phyloP scores from a whole-genome alignment of 2,797 vertebrate species.

The Molossus alvarezi region DNA sequence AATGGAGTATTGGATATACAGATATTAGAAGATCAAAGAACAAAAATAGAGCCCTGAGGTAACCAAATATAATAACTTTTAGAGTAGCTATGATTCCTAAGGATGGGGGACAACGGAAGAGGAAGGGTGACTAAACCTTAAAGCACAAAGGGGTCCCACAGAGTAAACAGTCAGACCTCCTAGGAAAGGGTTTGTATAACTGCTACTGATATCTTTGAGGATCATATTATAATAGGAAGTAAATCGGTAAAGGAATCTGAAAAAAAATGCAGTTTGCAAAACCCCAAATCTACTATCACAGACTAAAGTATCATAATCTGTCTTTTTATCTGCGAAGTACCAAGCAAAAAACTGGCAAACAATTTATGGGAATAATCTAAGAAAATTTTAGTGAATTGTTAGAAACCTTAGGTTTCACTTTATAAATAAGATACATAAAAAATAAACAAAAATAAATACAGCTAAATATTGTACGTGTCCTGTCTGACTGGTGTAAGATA shows the following conservation, averaged over 20 bases:
- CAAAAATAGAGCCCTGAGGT: neutral
- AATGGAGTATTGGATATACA: neutral
- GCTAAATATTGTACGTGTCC: neutral
- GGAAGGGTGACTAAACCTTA: neutral
- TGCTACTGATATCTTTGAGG: neutral
- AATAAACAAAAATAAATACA: neutral
- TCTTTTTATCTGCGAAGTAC: neutral
- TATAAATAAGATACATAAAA: neutral
- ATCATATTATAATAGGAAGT: neutral
- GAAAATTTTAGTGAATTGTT: neutral
- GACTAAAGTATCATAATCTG: neutral
- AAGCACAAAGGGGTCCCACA: neutral
- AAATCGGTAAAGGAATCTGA: neutral
- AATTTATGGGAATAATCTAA: no score
- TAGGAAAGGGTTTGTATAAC: neutral
- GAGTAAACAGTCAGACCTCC: neutral
- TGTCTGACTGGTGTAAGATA: neutral
- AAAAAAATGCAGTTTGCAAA: neutral
- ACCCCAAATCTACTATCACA: neutral
- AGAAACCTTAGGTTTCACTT: neutral
- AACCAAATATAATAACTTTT: neutral
- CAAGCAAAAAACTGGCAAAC: neutral
- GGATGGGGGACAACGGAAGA: neutral
- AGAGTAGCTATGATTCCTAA: neutral
- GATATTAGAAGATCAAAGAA: neutral